Evolutionary conservation across 92 coral and sea anemone species (phyloP).

Genomic region (Palythoa grandiflora): DNA sequence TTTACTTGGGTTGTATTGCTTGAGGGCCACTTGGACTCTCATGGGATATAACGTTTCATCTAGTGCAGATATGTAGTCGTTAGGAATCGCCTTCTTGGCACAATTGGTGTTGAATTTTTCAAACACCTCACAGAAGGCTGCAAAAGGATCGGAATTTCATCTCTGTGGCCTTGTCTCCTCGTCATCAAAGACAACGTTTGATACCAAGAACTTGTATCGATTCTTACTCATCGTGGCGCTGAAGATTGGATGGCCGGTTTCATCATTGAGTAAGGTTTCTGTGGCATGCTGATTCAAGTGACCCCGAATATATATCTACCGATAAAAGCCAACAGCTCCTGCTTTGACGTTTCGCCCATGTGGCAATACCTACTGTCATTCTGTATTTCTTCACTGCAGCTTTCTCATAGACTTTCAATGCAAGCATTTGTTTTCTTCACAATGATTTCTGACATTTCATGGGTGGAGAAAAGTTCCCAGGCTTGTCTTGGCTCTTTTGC

Average conservation of each 20-base stretch:
- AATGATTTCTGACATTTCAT: too few relatives aligned
- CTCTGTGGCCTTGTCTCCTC: neutral
- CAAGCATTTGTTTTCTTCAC: too few relatives aligned
- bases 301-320: neutral
- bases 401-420: neutral
- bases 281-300: constrained; percentile 8
- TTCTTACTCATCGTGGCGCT: constrained; percentile 34
- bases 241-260: constrained; percentile 23
- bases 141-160: constrained; percentile 26
- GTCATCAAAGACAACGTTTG: constrained; percentile 38
- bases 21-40: too few relatives aligned
- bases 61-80: constrained; percentile 1
- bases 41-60: constrained; percentile 42
- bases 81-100: neutral
- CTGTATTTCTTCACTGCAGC: neutral
- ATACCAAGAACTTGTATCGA: constrained; percentile 21
- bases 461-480: neutral
- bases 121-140: neutral
- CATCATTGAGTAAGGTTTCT: neutral
- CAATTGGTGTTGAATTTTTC: too few relatives aligned
- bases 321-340: constrained; percentile 5
- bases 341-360: neutral
- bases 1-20: too few relatives aligned
- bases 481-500: neutral
- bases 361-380: neutral